phyloP scores from a whole-genome alignment of 1,140 invertebrate species.

The Platyura marginata region DNA sequence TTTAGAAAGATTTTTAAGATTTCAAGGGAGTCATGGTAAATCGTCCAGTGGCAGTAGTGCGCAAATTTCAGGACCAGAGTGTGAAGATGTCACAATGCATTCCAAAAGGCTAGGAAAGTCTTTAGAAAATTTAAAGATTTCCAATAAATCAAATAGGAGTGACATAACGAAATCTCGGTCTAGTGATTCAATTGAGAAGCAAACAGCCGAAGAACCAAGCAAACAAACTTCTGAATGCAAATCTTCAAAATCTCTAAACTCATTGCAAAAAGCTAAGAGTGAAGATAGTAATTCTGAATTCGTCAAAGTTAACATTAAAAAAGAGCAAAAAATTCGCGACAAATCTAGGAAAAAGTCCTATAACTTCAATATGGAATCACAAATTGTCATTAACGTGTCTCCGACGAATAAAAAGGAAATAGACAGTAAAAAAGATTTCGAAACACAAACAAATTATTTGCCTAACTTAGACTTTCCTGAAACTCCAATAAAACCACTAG shows the following conservation, averaged over 20 bases:
- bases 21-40: neutral
- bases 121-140: neutral
- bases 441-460: neutral
- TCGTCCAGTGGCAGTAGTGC: neutral
- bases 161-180: neutral
- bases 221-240: neutral
- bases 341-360: neutral
- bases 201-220: too few relatives aligned
- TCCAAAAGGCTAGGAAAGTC: neutral
- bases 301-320: neutral
- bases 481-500: neutral
- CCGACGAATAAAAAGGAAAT: neutral
- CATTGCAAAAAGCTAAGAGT: neutral
- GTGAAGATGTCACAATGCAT: neutral
- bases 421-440: neutral
- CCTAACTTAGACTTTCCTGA: neutral
- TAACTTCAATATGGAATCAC: constrained; percentile 1
- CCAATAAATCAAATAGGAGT: neutral
- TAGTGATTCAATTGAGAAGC: neutral
- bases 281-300: neutral
- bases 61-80: neutral
- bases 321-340: neutral
- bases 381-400: neutral
- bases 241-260: neutral
- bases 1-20: neutral